Evolutionary conservation across 1,140 invertebrate genomes (phyloP).

Genomic region (Aethina tumida): DNA sequence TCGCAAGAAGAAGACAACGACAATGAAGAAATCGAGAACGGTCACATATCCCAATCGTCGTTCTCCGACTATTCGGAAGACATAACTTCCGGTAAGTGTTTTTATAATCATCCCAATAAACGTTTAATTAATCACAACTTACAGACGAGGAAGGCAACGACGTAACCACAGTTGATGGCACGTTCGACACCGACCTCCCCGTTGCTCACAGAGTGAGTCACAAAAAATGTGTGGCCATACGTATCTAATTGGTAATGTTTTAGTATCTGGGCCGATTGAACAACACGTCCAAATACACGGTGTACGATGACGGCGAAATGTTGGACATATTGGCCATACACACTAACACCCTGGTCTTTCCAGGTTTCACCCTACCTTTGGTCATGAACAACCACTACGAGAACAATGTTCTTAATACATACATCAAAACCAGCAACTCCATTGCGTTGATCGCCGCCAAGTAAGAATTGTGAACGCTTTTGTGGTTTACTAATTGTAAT

Average conservation of each 20-base stretch:
- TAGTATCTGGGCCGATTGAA: constrained; percentile 35
- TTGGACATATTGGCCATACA: constrained; percentile 28
- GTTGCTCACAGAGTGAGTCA: constrained; percentile 30
- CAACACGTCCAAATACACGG: constrained; percentile 30
- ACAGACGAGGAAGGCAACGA: constrained; percentile 13
- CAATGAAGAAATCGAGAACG: constrained; percentile 21
- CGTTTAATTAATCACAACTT: constrained; percentile 4
- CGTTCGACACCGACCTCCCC: constrained; percentile 27
- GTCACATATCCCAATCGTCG: constrained; percentile 15
- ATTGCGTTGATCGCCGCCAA: constrained; percentile 30
- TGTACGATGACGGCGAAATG: constrained; percentile 32
- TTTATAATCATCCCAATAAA: neutral
- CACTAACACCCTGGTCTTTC: constrained; percentile 33
- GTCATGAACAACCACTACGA: constrained; percentile 25
- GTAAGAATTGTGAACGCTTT: constrained; percentile 20
- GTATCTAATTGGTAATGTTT: constrained; percentile 6
- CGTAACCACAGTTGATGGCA: constrained; percentile 11
- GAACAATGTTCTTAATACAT: constrained; percentile 24
- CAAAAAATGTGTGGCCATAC: neutral
- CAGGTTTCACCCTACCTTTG: constrained; percentile 34
- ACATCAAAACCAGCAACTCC: constrained; percentile 23
- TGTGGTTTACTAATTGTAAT: constrained; percentile 10
- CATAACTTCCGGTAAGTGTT: constrained; percentile 14
- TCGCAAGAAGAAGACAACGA: constrained; percentile 15
- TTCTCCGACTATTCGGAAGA: constrained; percentile 10